Conservation (phyloP, 2,113 vertebrate genomes). For the Gnathonemus longibarbis region DNA sequence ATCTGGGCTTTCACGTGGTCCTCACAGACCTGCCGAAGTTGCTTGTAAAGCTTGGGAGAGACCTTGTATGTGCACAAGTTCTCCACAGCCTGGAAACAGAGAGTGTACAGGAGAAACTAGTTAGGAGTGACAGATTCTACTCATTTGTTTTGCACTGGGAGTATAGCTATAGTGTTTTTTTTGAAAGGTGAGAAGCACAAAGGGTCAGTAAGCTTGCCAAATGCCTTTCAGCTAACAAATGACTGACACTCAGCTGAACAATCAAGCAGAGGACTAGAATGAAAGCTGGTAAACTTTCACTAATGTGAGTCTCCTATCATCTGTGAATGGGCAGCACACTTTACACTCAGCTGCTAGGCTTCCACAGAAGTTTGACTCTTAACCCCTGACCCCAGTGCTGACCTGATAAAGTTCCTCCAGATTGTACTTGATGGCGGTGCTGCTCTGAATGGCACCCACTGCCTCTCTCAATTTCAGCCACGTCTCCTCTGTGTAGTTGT, state of each 20-base stretch:
- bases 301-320: not conserved
- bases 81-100: conserved; percentile 79
- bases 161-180: not conserved
- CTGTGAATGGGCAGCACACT: not conserved
- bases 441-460: conserved; percentile 97
- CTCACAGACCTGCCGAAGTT: conserved; percentile 91
- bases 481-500: conserved; percentile 96
- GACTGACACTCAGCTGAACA: not conserved
- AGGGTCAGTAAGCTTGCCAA: not conserved
- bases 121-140: not conserved
- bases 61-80: conserved; percentile 98
- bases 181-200: not conserved
- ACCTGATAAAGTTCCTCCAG: conserved; percentile 99
- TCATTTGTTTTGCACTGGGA: not conserved
- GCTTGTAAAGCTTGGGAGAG: conserved; percentile 94
- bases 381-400: conserved; percentile 23
- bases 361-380: not conserved
- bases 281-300: not conserved
- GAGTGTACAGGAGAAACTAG: not conserved
- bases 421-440: conserved; percentile 98
- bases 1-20: conserved; percentile 98
- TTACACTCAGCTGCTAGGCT: not conserved
- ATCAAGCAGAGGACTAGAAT: not conserved
- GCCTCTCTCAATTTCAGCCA: conserved; percentile 98
- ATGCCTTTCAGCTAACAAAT: not conserved